Conservation (phyloP, 2,113 vertebrate genomes). For the Odontesthes bonariensis region DNA sequence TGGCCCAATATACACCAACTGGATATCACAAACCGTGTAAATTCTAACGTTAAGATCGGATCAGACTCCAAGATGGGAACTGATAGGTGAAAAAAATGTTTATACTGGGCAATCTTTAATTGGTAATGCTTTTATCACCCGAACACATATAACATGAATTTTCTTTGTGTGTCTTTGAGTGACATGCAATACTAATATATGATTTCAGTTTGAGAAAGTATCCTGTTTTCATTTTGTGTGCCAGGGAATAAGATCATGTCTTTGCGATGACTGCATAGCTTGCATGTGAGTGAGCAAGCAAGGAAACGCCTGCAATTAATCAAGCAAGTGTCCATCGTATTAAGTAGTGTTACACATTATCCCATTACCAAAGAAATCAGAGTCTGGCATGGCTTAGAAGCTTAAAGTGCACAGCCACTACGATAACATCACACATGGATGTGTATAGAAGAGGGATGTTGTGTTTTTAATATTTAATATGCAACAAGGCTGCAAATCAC, state of each 20-base stretch:
- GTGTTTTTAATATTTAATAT: conserved; percentile 38
- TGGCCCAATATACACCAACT: conserved; percentile 18
- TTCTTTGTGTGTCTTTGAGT: too few species aligned
- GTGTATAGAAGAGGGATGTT: conserved; percentile 7
- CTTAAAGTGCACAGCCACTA: conserved; percentile 34
- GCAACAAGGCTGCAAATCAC: conserved; percentile 10
- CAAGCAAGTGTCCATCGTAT: conserved; percentile 29
- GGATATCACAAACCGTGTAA: conserved; percentile 13
- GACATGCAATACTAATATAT: neutral
- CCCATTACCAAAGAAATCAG: conserved; percentile 52
- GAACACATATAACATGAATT: too few species aligned
- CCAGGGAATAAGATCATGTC: too few species aligned
- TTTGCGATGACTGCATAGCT: neutral
- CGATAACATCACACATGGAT: conserved; percentile 22
- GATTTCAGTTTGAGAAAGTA: neutral
- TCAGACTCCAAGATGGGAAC: conserved; percentile 30
- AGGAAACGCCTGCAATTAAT: conserved; percentile 46
- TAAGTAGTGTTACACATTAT: conserved; percentile 37
- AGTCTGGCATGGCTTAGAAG: conserved; percentile 42
- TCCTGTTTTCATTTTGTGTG: conserved; percentile 5
- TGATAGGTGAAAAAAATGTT: neutral
- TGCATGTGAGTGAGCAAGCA: conserved; percentile 10
- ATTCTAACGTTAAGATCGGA: conserved; percentile 25
- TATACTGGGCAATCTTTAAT: too few species aligned
- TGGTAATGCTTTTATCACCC: too few species aligned